Evolutionary conservation across 2,797 vertebrate species (phyloP).

Genomic region (Acipenser transmontanus): DNA sequence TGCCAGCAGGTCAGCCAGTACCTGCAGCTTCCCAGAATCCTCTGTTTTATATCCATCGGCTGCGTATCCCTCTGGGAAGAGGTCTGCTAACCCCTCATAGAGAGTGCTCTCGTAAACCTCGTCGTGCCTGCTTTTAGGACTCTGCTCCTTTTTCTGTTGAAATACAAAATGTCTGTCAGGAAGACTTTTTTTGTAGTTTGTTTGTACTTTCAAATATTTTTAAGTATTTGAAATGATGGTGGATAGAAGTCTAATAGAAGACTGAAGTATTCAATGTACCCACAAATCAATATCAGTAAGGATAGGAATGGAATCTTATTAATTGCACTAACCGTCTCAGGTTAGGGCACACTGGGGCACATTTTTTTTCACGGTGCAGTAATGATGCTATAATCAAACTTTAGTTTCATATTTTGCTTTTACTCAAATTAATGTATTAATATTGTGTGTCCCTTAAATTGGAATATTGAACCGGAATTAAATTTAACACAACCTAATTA

Average conservation of each 20-base stretch:
- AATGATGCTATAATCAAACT: no score
- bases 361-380: no score
- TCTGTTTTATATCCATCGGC: constrained; percentile 44
- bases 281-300: not conserved
- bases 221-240: not conserved
- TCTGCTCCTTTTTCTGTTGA: constrained; percentile 60
- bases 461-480: no score
- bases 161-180: constrained; percentile 17
- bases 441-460: no score
- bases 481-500: no score
- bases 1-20: constrained; percentile 72
- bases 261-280: not conserved
- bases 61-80: constrained; percentile 73
- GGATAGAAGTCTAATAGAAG: not conserved
- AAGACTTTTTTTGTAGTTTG: constrained; percentile 22
- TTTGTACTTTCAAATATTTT: constrained; percentile 12
- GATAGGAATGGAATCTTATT: no score
- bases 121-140: constrained; percentile 23
- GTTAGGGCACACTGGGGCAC: no score
- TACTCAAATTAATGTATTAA: no score
- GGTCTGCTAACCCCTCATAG: constrained; percentile 62
- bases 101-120: constrained; percentile 54
- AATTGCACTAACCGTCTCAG: no score
- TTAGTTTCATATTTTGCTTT: no score
- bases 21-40: constrained; percentile 86